Percentiles rank a stretch among this genome's conserved stretches.
Evolutionary conservation across 2,797 vertebrate genomes (phyloP).

Genomic region (Pangasius djambal): DNA sequence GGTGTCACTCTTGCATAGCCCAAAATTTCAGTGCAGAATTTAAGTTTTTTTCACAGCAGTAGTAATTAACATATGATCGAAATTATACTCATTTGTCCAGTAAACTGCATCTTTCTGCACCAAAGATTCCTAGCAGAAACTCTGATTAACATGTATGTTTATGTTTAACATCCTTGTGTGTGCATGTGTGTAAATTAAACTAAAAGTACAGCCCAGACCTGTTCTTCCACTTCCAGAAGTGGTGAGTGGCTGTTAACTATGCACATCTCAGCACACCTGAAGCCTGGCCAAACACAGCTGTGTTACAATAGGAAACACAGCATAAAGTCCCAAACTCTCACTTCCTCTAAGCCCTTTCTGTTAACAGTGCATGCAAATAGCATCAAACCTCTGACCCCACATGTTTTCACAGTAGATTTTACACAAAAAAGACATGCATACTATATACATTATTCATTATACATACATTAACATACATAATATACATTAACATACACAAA

Average conservation of each 20-base stretch:
- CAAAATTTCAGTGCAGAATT: not conserved
- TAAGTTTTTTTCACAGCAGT: not conserved
- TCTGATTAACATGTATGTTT: not conserved
- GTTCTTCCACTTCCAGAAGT: conserved; percentile 41
- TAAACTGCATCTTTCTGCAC: not conserved
- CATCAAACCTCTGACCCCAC: conserved; percentile 3
- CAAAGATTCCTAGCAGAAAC: not conserved
- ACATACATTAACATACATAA: not conserved
- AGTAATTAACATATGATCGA: not conserved
- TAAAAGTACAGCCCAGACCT: conserved; percentile 31
- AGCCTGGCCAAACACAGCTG: conserved; percentile 63
- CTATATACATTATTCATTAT: not conserved
- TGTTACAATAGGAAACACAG: conserved; percentile 55
- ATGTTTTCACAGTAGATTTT: conserved; percentile 53
- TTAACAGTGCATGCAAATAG: conserved; percentile 45
- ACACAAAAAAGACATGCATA: conserved; percentile 38
- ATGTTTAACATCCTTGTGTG: not conserved
- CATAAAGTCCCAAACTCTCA: conserved; percentile 58
- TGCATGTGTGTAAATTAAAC: not conserved
- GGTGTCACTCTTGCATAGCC: not conserved
- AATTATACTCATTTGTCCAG: not conserved
- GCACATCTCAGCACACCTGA: conserved; percentile 53
- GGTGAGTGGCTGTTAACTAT: conserved; percentile 22
- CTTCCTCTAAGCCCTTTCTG: conserved; percentile 59
- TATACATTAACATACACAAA: not conserved